Conservation (phyloP, 2,797 vertebrate genomes). For the Pagetopsis macropterus region DNA sequence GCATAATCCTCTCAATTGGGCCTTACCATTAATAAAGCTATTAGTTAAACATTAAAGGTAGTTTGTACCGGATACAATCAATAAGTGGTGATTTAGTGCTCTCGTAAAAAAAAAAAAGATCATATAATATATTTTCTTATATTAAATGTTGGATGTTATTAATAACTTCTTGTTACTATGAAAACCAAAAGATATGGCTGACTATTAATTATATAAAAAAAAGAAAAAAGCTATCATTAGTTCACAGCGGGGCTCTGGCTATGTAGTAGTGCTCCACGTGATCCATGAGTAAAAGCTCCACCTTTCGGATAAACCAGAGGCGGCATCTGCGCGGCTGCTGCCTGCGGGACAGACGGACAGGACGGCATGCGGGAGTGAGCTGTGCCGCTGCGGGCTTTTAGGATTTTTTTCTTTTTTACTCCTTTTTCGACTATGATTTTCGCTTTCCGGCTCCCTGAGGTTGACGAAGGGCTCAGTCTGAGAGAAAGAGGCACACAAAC, state of each 20-base stretch:
- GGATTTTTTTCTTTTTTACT: not conserved
- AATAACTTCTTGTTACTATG: not conserved
- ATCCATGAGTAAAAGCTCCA: constrained; percentile 67
- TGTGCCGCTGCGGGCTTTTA: constrained; percentile 15
- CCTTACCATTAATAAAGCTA: not conserved
- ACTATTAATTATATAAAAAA: not conserved
- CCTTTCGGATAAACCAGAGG: constrained; percentile 67
- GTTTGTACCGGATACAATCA: no score
- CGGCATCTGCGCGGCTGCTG: constrained; percentile 56
- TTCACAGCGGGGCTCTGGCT: not conserved
- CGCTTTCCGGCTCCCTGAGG: not conserved
- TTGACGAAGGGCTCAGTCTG: constrained; percentile 25
- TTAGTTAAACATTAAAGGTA: not conserved
- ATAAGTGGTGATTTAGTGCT: no score
- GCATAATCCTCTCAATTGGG: not conserved
- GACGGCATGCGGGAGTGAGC: constrained; percentile 42
- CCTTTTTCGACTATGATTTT: constrained; percentile 29
- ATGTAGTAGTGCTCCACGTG: constrained; percentile 54
- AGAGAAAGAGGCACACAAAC: not conserved
- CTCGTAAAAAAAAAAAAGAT: no score
- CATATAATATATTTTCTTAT: no score
- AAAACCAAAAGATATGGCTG: not conserved
- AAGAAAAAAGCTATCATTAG: not conserved
- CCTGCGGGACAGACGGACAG: constrained; percentile 43
- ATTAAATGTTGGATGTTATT: not conserved